Base-by-base conservation (phyloP, 30 jellyfish, hydroid and myxozoan genomes). In the Turritopsis rubra region DNA sequence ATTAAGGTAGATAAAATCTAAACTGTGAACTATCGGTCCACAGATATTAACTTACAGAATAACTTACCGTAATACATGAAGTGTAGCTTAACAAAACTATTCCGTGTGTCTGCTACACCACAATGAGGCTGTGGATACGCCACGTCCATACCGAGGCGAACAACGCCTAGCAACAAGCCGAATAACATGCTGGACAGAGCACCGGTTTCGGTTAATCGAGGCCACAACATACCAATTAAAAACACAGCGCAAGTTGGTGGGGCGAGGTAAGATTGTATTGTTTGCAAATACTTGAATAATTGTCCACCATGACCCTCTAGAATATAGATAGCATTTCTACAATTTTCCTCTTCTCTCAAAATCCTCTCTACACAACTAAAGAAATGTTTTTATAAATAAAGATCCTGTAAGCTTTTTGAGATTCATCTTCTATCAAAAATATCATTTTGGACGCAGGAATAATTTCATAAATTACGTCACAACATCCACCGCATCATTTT, bases 221-320 rank as follows among this genome's bases (percentile, higher is more conserved):
- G 93, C 97, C 97, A 91, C 41, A 84, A 53, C 93, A 91, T 86
- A 17, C 97, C 97, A 25, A 91, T 71, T 29, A 91, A 88, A 74
- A 91, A 91, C 18, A 87, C 96, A 20, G 97, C 97, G 54, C 97
- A 91, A 19, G 97, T 90, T 23, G 97, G 97, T 17, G 97, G 97
- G 9, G 97, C 97, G 27, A 91, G 81, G 66, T 91, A 91, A 16
- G 97, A 91, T 53, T 91, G 97, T 52, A 91, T 91, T 21, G 97
- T 91, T 79, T 91, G 97, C 1, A 91, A 81, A 53, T 91, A 91
- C 26, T 70, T 85, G 86, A 91, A 91, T 24, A 91, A 75, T 54
- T 91, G 96, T 23, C 97, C 97, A 17, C 96, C 95, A 86, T 91
- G 93, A 18, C 97, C 97, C 84, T 88, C 97, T 91, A 76, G 28